Base-by-base conservation (phyloP, 2,888 invertebrate species). In the Hololepta plana region DNA sequence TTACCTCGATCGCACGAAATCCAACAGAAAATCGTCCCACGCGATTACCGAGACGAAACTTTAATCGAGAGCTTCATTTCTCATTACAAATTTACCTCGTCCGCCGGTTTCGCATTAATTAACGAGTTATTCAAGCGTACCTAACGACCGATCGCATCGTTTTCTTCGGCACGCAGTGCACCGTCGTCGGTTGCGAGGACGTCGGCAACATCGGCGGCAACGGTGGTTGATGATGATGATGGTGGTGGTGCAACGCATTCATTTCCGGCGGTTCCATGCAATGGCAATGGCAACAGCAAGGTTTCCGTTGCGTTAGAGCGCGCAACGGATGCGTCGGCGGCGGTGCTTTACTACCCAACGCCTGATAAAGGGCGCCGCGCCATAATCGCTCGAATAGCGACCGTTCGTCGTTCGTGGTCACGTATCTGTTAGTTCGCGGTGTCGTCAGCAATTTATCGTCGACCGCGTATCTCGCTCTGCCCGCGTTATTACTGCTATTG, bases 361-460 rank as follows among this genome's bases (percentile, higher is more conserved):
- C 51, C 36, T 55, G 54, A 34, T 47, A 49, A 15, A 55, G 38
- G 3, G 55, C 53, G 28, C 74, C 74, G 21, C 72, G 63, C 76
- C 76, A 76, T 26, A 76, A 57, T 11, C 73, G 59, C 42, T 76
- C 75, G 49, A 77, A 76, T 29, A 75, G 67, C 17, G 69, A 59
- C 32, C 72, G 60, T 39, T 72, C 67, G 40, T 69, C 66, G 12
- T 55, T 52, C n/a, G 55, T 51, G n/a, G n/a, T n/a, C n/a, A n/a
- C 27, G n/a, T 30, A 30, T 23, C 30, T 30, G 1, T 17, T 17
- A 8, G 17, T n/a, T n/a, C n/a, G n/a, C n/a, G n/a, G n/a, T n/a
- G n/a, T n/a, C n/a, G n/a, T n/a, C n/a, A n/a, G n/a, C n/a, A n/a
- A n/a, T n/a, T n/a, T n/a, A n/a, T n/a, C n/a, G n/a, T n/a, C n/a